Conservation (phyloP, 2,797 vertebrate genomes). For the Eurystomus glaucurus region DNA sequence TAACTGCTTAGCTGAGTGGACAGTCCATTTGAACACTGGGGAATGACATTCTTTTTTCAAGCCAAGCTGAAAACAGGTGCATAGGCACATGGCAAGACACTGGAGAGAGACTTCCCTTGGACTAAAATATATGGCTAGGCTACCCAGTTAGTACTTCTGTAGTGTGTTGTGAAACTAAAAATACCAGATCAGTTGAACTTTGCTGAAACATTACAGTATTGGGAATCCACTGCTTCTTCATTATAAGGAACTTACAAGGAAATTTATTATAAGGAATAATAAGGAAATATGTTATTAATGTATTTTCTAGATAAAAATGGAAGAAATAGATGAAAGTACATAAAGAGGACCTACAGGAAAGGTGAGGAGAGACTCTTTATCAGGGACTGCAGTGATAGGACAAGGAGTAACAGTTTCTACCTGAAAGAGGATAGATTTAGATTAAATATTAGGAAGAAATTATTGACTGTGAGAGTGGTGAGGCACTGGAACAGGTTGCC, state of each 20-base stretch:
- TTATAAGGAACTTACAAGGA: neutral
- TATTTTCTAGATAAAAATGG: neutral
- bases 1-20: neutral
- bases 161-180: neutral
- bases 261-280: neutral
- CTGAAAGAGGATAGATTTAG: no score
- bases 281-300: neutral
- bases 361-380: no score
- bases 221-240: neutral
- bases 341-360: no score
- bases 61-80: neutral
- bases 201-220: neutral
- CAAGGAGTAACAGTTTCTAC: no score
- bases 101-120: neutral
- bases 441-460: no score
- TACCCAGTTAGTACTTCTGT: neutral
- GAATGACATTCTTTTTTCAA: neutral
- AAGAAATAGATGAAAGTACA: neutral
- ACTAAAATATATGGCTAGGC: neutral
- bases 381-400: no score
- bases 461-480: no score
- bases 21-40: neutral
- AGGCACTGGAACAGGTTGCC: no score
- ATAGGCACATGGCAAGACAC: neutral
- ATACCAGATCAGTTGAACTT: neutral